Conservation (phyloP, 2,113 vertebrate genomes). For the Scartelaos histophorus region DNA sequence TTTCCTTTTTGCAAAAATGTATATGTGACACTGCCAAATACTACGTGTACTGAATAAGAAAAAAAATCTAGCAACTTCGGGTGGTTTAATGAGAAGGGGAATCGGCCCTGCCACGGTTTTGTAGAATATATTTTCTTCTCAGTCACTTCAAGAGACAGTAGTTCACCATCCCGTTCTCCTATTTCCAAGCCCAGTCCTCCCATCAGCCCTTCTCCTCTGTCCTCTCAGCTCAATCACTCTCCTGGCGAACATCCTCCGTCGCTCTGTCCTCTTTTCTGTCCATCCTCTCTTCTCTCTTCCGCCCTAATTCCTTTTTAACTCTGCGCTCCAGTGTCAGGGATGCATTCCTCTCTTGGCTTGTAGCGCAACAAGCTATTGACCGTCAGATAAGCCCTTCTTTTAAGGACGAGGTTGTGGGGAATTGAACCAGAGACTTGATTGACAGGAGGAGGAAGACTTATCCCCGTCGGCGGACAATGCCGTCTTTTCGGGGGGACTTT, state of each 20-base stretch:
- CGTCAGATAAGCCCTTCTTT: conserved; percentile 99
- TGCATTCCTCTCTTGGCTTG: conserved; percentile 87
- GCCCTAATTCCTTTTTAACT: conserved; percentile 81
- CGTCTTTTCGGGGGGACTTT: conserved; percentile 89
- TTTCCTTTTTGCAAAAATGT: too few relatives aligned
- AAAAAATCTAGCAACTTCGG: too few relatives aligned
- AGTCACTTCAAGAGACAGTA: conserved; percentile 28
- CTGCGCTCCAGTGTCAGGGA: conserved; percentile 87
- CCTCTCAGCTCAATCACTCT: conserved; percentile 67
- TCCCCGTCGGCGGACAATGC: conserved; percentile 94
- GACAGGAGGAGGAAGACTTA: conserved; percentile 99
- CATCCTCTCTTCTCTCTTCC: conserved; percentile 43
- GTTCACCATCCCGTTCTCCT: conserved; percentile 64
- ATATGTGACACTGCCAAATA: too few relatives aligned
- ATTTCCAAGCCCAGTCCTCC: conserved; percentile 56
- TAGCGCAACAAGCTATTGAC: conserved; percentile 96
- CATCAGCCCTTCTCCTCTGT: conserved; percentile 49
- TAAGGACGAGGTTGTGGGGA: conserved; percentile 83
- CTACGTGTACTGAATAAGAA: too few relatives aligned
- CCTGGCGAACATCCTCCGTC: conserved; percentile 75
- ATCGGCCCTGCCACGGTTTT: too few relatives aligned
- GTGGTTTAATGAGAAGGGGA: too few relatives aligned
- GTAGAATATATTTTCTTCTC: too few relatives aligned
- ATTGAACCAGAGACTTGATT: conserved; percentile 98
- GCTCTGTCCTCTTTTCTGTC: conserved; percentile 51